phyloP scores from a whole-genome alignment of 2,113 vertebrate genomes.

The Probosciger aterrimus region DNA sequence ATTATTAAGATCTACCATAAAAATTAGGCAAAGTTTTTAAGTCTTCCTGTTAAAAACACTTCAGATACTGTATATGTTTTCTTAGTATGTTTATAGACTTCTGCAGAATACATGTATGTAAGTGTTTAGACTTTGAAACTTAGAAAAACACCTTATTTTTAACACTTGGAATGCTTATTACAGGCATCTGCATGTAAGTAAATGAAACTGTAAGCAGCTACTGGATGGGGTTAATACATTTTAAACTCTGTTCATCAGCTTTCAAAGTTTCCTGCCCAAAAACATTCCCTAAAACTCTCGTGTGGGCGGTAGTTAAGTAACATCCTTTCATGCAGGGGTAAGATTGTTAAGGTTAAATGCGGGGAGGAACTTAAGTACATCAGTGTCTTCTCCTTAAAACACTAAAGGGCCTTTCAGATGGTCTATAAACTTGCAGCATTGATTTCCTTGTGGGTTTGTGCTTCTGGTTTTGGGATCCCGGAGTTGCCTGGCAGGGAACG shows the following conservation, averaged over 20 bases:
- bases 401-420: not conserved
- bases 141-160: not conserved
- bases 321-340: not conserved
- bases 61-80: not conserved
- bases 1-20: not conserved
- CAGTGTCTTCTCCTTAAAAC: not conserved
- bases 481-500: not conserved
- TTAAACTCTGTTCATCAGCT: not conserved
- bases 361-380: not conserved
- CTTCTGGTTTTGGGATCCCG: not conserved
- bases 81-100: rapidly evolving
- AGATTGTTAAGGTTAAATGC: not conserved
- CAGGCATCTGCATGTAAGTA: not conserved
- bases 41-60: not conserved
- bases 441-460: not conserved
- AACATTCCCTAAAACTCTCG: not conserved
- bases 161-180: not conserved
- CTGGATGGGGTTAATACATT: not conserved
- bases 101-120: not conserved
- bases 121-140: not conserved
- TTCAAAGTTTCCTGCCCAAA: not conserved
- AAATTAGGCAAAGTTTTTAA: not conserved
- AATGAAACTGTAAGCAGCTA: not conserved
- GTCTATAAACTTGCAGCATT: too few species aligned
- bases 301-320: not conserved